These are phyloP conservation scores for Cherax destructor DNA, from an alignment of 1,140 invertebrate species.

Conservation along the genomic window DNA sequence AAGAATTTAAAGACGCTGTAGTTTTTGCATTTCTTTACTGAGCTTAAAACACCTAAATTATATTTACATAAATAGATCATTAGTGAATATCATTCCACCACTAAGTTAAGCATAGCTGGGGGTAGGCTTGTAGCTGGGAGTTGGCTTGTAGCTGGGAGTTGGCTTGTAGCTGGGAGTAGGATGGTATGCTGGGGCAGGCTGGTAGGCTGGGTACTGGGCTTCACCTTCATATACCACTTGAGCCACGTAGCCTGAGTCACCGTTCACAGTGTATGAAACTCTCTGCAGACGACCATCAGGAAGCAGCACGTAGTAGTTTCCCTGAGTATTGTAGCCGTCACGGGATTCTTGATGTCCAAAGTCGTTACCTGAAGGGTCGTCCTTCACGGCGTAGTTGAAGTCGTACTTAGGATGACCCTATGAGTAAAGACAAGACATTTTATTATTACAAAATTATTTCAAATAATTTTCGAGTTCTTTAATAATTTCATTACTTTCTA, in stretches of 20 bases:
- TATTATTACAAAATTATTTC: no score
- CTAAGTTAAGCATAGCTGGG: no score
- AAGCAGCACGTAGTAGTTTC: conserved; percentile 86
- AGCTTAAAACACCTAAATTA: no score
- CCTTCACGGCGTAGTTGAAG: conserved; percentile 88
- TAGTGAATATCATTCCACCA: no score
- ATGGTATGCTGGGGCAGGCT: background rate
- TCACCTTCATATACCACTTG: conserved; percentile 64
- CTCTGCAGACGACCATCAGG: conserved; percentile 81
- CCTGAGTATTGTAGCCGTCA: conserved; percentile 86
- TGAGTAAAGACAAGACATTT: background rate
- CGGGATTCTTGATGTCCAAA: conserved; percentile 89
- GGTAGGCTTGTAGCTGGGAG: no score
- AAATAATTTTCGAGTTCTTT: no score
- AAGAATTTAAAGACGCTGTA: no score
- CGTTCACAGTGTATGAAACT: conserved; percentile 84
- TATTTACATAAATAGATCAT: no score
- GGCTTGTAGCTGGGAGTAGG: background rate
- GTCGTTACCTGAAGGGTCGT: conserved; percentile 84
- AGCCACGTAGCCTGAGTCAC: conserved; percentile 72
- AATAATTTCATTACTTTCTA: no score
- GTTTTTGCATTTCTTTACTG: no score
- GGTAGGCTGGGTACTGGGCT: conserved; percentile 12
- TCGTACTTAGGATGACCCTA: conserved; percentile 82
- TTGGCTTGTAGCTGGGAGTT: no score